Percentiles rank a stretch among this genome's conserved stretches.
These are phyloP conservation scores for Drosophila busckii DNA, from an alignment of 1,140 invertebrate genomes.

Conservation along the genomic window DNA sequence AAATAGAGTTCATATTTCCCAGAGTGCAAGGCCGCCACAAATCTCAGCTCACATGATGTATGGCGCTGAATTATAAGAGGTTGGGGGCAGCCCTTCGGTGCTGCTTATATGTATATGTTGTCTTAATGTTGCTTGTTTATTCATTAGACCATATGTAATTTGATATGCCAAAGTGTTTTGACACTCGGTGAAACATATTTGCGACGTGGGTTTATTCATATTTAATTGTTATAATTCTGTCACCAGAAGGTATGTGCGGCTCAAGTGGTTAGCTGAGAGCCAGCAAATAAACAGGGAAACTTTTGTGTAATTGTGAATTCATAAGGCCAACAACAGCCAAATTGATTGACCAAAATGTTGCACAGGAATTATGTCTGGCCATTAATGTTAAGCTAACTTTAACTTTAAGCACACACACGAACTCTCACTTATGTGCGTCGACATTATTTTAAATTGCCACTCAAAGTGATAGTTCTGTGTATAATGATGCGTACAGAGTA, in stretches of 20 bases:
- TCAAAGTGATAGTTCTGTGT: slow-evolving; percentile 22
- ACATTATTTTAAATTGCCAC: slow-evolving; percentile 29
- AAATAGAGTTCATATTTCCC: too few relatives aligned
- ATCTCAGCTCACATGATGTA: too few relatives aligned
- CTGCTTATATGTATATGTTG: neutral
- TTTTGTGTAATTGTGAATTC: slow-evolving; percentile 30
- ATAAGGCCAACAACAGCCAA: slow-evolving; percentile 23
- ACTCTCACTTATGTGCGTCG: slow-evolving; percentile 2
- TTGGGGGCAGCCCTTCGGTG: neutral
- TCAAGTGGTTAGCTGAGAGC: neutral
- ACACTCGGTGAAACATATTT: slow-evolving; percentile 49
- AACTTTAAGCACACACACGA: neutral
- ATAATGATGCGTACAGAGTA: slow-evolving; percentile 24
- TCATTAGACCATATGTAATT: slow-evolving; percentile 30
- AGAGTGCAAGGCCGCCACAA: too few relatives aligned
- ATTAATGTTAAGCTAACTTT: neutral
- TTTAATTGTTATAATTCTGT: slow-evolving; percentile 45
- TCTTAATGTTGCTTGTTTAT: slow-evolving; percentile 10
- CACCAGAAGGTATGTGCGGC: neutral
- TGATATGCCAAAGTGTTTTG: slow-evolving; percentile 44
- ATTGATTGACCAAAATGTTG: neutral
- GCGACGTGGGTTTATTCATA: slow-evolving; percentile 42
- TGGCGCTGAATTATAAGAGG: too few relatives aligned
- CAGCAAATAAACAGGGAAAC: slow-evolving; percentile 7
- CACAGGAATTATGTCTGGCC: neutral